Evolutionary conservation across 2,888 invertebrate species (phyloP).

Genomic region (Drosophila rellima): DNA sequence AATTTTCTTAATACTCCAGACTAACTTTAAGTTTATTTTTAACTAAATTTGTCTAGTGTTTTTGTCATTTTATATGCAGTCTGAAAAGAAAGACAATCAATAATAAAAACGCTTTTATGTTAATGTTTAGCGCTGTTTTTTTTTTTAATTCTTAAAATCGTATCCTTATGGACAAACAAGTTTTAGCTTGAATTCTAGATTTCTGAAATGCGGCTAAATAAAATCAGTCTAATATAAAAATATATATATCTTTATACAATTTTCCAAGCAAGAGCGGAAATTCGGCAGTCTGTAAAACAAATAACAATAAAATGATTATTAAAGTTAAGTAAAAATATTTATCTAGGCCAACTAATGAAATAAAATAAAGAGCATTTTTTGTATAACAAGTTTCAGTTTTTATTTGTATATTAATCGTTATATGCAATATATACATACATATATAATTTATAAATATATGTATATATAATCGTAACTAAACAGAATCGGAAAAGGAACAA

Average conservation of each 20-base stretch:
- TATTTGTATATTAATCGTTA: conserved; percentile 68
- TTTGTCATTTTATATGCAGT: too few relatives aligned
- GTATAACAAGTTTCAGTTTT: conserved; percentile 75
- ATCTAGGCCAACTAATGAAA: too few relatives aligned
- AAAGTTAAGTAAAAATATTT: too few relatives aligned
- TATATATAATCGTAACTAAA: conserved; percentile 53
- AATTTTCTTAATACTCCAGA: too few relatives aligned
- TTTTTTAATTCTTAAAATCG: background rate
- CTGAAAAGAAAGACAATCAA: background rate
- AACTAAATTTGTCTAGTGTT: too few relatives aligned
- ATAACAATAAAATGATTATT: too few relatives aligned
- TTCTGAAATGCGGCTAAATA: background rate
- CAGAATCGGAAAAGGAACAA: conserved; percentile 43
- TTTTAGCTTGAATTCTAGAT: too few relatives aligned
- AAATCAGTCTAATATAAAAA: too few relatives aligned
- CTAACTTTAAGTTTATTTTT: too few relatives aligned
- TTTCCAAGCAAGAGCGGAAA: background rate
- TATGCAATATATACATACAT: conserved; percentile 50
- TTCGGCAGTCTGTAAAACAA: conserved; percentile 7
- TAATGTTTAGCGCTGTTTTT: background rate
- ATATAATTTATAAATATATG: conserved; percentile 43
- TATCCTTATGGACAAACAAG: background rate
- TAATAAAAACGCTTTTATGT: background rate
- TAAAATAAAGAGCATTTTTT: too few relatives aligned
- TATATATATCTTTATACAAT: background rate